Evolutionary conservation across 2,888 invertebrate species (phyloP).

Genomic region (Lasioglossum oenotherae): DNA sequence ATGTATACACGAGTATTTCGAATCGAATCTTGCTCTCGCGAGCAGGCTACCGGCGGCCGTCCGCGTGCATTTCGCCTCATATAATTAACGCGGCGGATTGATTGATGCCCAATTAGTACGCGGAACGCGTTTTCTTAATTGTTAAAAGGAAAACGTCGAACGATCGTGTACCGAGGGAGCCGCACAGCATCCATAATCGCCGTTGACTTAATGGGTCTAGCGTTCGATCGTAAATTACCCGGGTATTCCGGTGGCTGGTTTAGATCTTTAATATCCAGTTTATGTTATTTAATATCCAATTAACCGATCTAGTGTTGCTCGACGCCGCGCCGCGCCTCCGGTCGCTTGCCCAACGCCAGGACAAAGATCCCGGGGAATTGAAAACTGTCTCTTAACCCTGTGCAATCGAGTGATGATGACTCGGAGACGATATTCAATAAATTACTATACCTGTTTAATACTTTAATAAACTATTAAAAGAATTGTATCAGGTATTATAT

Average conservation of each 20-base stretch:
- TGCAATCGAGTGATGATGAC: too few species aligned
- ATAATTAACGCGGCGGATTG: slow-evolving; percentile 33
- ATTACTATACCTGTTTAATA: too few species aligned
- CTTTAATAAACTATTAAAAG: too few species aligned
- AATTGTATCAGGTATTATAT: too few species aligned
- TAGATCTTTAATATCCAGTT: slow-evolving; percentile 12
- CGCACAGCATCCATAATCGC: background rate
- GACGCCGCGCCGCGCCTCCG: background rate
- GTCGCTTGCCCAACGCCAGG: background rate
- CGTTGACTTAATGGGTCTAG: background rate
- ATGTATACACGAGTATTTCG: slow-evolving; percentile 14
- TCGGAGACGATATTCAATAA: too few species aligned
- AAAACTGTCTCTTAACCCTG: background rate
- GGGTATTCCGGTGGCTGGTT: slow-evolving; percentile 2
- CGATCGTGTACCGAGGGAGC: background rate
- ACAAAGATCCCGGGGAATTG: background rate
- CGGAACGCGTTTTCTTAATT: slow-evolving; percentile 24
- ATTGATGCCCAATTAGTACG: slow-evolving; percentile 16
- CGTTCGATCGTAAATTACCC: slow-evolving; percentile 14
- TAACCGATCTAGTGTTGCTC: background rate
- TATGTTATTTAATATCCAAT: slow-evolving; percentile 17
- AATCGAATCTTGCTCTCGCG: slow-evolving; percentile 5
- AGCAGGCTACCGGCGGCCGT: background rate
- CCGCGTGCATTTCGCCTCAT: slow-evolving; percentile 3
- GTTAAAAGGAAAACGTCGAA: background rate